A percentile compares a stretch with the other conserved stretches of the same genome.
Conservation (phyloP, 2,888 invertebrate species). For the Yponomeuta evonymella region DNA sequence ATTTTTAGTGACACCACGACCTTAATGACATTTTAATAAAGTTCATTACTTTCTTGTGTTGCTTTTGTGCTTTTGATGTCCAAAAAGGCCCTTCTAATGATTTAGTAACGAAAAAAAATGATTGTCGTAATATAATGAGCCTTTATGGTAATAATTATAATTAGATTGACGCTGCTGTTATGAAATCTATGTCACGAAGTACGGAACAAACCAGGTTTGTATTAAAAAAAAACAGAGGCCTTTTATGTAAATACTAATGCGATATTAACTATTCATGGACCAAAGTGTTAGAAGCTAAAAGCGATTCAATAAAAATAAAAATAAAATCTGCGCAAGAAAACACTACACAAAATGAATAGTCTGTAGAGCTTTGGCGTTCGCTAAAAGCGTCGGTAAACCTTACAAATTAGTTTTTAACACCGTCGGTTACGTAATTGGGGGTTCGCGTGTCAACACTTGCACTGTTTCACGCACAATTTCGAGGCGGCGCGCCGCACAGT, state of each 20-base stretch:
- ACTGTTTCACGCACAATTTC: constrained; percentile 47
- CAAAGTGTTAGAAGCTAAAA: no score
- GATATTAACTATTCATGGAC: neutral
- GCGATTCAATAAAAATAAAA: neutral
- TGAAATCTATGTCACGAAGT: neutral
- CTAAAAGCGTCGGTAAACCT: constrained; percentile 31
- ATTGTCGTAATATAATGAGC: neutral
- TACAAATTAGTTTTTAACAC: constrained; percentile 64
- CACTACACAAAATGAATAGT: constrained; percentile 21
- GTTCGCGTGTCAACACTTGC: constrained; percentile 45
- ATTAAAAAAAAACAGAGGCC: neutral
- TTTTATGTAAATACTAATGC: neutral
- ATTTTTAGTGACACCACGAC: neutral
- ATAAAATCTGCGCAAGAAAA: neutral
- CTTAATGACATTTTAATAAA: neutral
- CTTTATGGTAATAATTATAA: neutral
- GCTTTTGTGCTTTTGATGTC: neutral
- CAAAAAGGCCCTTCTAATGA: neutral
- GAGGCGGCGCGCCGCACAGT: constrained; percentile 17
- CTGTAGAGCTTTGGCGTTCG: constrained; percentile 25
- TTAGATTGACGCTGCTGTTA: neutral
- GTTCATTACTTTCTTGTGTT: neutral
- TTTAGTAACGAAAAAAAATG: neutral
- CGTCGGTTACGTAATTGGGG: constrained; percentile 48
- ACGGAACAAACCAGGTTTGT: neutral